Conservation (phyloP, 2,113 vertebrate species). For the Felis catus region F.catus_Fca126_mat1.0 CM031411.1:103145501-103146000, state of each 20-base stretch:
- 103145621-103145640: background rate
- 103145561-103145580: background rate
- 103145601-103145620: background rate
- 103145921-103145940: background rate
- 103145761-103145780: background rate
- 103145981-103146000: background rate
- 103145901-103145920: background rate
- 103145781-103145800: background rate
- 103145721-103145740: background rate
- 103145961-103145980: background rate
- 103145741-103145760: slow-evolving; percentile 14
- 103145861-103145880: background rate
- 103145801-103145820: background rate
- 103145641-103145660: background rate
- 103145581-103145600: slow-evolving; percentile 26
- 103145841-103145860: background rate
- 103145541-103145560: background rate
- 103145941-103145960: background rate
- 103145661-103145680: background rate
- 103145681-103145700: background rate
- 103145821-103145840: background rate
- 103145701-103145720: background rate
- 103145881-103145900: background rate
- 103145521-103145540: background rate
- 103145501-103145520: background rate